Evolutionary conservation across 2,113 vertebrate species (phyloP).

Genomic region (Lophochroa leadbeateri): DNA sequence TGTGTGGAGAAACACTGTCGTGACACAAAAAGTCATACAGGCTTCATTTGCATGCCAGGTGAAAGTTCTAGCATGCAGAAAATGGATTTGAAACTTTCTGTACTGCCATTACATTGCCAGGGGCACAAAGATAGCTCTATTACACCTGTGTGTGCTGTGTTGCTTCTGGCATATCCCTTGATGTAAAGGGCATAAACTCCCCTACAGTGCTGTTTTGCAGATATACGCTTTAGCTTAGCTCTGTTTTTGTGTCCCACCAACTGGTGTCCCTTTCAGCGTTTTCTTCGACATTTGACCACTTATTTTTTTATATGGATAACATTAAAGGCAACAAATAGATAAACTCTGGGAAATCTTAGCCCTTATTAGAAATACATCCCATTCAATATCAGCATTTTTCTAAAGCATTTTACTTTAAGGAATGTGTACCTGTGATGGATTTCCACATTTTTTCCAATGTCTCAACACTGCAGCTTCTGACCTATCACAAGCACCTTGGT

Average conservation of each 20-base stretch:
- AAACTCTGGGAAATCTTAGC: background rate
- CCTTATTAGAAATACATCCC: background rate
- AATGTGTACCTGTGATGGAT: background rate
- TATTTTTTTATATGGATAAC: background rate
- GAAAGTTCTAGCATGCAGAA: background rate
- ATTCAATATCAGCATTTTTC: background rate
- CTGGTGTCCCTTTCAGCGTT: background rate
- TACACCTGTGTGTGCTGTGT: background rate
- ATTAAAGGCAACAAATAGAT: background rate
- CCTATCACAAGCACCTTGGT: background rate
- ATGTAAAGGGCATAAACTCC: background rate
- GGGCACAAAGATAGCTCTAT: background rate
- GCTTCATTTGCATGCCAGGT: background rate
- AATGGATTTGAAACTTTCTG: background rate
- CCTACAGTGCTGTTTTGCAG: background rate
- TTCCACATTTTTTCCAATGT: background rate
- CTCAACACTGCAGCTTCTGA: background rate
- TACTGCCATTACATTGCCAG: background rate
- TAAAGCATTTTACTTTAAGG: background rate
- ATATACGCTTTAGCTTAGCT: background rate
- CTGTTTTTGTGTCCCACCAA: background rate
- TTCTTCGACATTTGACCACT: background rate
- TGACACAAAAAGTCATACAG: background rate
- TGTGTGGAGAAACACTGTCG: background rate
- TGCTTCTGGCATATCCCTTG: background rate